Base-by-base conservation (phyloP, 2,113 vertebrate species). In the Pleuronectes platessa region DNA sequence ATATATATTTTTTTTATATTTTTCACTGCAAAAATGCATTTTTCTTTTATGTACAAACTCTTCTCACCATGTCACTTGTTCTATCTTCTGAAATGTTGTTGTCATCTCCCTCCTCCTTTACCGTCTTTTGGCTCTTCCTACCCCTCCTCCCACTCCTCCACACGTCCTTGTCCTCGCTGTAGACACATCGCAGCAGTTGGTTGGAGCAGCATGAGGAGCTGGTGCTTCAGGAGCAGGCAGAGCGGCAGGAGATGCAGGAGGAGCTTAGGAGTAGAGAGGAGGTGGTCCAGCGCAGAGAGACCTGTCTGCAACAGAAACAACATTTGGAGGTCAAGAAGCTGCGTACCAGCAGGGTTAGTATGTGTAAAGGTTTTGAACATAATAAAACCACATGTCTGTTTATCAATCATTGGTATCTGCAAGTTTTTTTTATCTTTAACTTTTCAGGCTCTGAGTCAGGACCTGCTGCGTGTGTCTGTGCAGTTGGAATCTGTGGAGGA, bases 181-280 rank as follows among this genome's bases (percentile, higher is more conserved):
- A 96, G 91, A 91, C 93, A 27, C 3, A 76, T 90, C 87, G 93
- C 89, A 85, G 92, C 89, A 85, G 66, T 55, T 97, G 96, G 95
- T 85, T 97, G 78, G 97, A 97, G 88, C 94, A 96, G 88, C 96
- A 97, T 88, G 94, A 97, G 68, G 97, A 97, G 86, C 92, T 85
- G 78, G 94, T 95, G 83, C 88, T 98, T 68, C 94, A 93, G 75
- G 94, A 95, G 68, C 93, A 93, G 65, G 95, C 94, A 76, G 93
- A 94, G 69, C 78, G 96, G 82, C 91, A 89, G 81, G 91, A 95
- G 84, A 89, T 97, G 79, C 92, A 96, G 84, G 95, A 96, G 83
- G 97, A 97, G 77, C 90, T 96, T 84, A 95, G 90, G 89, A 95
- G 93, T 82, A 94, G 94, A 74, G 95, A 97, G 90, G 94, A 94